Evolutionary conservation across 2,797 vertebrate species (phyloP).

Genomic region (Psittacula derbiana): DNA sequence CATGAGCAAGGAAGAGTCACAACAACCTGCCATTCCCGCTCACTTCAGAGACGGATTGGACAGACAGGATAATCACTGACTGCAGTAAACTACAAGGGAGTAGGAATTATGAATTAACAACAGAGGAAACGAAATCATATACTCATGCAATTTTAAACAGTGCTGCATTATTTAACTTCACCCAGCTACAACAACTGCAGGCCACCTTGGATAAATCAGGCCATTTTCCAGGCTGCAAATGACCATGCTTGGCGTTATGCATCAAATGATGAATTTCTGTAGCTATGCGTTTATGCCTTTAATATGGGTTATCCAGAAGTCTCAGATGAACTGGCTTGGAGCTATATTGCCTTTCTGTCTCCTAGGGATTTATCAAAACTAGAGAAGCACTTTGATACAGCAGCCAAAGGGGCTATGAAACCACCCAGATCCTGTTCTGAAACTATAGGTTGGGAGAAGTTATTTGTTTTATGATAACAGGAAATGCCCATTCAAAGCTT

Average conservation of each 20-base stretch:
- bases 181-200: background rate
- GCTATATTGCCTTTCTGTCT: background rate
- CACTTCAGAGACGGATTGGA: background rate
- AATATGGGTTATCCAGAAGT: background rate
- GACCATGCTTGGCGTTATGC: background rate
- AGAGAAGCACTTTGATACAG: background rate
- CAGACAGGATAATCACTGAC: background rate
- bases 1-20: background rate
- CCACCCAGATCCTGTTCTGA: background rate
- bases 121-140: background rate
- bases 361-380: background rate
- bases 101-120: background rate
- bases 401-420: background rate
- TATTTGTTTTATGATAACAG: background rate
- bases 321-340: slow-evolving; percentile 1
- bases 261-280: background rate
- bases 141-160: slow-evolving; percentile 44
- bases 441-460: background rate
- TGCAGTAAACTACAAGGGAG: background rate
- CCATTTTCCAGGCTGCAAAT: slow-evolving; percentile 8
- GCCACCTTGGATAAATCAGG: slow-evolving; percentile 1
- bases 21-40: background rate
- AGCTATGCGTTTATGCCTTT: background rate
- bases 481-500: background rate
- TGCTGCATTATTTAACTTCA: slow-evolving; percentile 40